Evolutionary conservation across 1,140 invertebrate species (phyloP), one percentile per base, ranked within the genome.

Genomic region (Listronotus bonariensis): DNA sequence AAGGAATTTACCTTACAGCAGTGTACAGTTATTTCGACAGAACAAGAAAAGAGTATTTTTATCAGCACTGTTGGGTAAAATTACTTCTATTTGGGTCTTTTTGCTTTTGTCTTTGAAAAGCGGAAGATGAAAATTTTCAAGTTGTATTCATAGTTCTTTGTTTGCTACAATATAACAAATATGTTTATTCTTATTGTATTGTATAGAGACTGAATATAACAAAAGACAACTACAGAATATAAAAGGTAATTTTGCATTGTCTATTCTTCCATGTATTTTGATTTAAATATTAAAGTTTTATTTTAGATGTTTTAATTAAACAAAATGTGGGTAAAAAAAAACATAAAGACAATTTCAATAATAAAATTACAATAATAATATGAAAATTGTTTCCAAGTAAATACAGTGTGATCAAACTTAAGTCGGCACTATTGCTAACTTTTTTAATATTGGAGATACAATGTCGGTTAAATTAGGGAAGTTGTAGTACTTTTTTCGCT

Each of bases 71-170:
- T 57, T 57, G 54, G 41, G 54, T 57, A 57, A 57, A 57, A 57
- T 58, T 58, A 58, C 56, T 58, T 58, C 56, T 58, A 58, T 58
- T 58, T 58, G 56, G 46, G 56, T 58, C 56, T 58, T 58, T 43
- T 58, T 58, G 56, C 56, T 48, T 46, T 58, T 58, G 56, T 58
- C 56, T 58, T 58, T 58, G 43, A 43, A 58, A 58, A 58, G 56
- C 56, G 56, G 56, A 58, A 58, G 56, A 58, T 58, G 56, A 58
- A 58, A 58, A 58, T 58, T 58, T 58, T 58, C 56, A 58, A 58
- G 43, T 58, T 58, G 45, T 58, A 42, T 58, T 58, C 56, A 58
- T 58, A n/a, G 56, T 58, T 58, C 56, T 58, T 58, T 58, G 56
- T 58, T 58, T 58, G 43, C 56, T 48, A 26, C 56, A 48, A 58